Conservation (phyloP, 1,140 invertebrate genomes). For the Anoplophora glabripennis region DNA sequence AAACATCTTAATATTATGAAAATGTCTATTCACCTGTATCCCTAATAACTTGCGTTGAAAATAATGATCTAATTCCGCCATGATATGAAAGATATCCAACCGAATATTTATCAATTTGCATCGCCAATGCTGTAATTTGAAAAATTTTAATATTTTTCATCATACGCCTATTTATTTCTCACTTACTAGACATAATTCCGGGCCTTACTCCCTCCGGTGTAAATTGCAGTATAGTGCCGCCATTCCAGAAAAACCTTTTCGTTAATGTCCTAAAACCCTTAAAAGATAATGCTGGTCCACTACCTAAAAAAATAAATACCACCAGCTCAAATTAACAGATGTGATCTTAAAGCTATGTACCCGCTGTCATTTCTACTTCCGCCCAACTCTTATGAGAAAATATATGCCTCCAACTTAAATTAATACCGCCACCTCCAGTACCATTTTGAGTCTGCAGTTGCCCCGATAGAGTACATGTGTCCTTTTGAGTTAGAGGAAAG, state of each 20-base stretch:
- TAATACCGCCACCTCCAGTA: conserved; percentile 72
- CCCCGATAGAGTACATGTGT: conserved; percentile 78
- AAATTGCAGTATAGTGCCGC: conserved; percentile 68
- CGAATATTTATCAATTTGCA: conserved; percentile 80
- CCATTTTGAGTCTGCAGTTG: conserved; percentile 85
- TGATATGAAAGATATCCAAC: conserved; percentile 85
- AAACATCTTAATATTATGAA: neutral
- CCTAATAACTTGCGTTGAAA: conserved; percentile 76
- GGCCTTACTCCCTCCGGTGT: conserved; percentile 68
- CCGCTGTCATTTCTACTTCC: conserved; percentile 74
- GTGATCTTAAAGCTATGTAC: conserved; percentile 39
- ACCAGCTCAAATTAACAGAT: neutral
- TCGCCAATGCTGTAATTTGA: conserved; percentile 66
- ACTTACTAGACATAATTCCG: conserved; percentile 69
- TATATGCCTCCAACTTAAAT: conserved; percentile 69
- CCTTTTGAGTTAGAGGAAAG: conserved; percentile 80
- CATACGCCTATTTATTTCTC: neutral
- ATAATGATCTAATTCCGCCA: conserved; percentile 66
- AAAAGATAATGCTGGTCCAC: conserved; percentile 69
- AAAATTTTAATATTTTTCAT: neutral
- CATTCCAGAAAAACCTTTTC: conserved; percentile 69
- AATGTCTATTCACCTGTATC: conserved; percentile 59
- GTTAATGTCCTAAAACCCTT: conserved; percentile 73
- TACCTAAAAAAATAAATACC: conserved; percentile 48
- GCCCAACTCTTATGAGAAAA: conserved; percentile 81